Evolutionary conservation across 2,797 vertebrate genomes (phyloP).

Genomic region (Chlorospingus semifuscus): DNA sequence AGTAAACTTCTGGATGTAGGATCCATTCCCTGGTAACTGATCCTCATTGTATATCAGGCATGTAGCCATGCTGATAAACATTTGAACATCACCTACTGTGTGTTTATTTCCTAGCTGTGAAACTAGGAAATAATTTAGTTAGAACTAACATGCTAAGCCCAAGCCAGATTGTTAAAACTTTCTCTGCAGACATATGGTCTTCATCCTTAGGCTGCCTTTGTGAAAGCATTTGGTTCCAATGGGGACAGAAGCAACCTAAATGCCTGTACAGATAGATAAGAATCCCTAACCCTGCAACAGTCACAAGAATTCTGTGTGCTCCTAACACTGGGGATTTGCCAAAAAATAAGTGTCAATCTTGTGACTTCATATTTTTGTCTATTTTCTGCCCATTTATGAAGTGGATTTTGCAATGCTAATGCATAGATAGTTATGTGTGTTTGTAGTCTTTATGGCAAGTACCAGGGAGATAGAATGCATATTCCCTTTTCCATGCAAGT

Average conservation of each 20-base stretch:
- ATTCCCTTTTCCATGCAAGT: neutral
- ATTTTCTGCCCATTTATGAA: neutral
- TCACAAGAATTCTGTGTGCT: neutral
- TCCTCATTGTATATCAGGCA: neutral
- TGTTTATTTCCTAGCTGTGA: neutral
- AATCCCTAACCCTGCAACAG: neutral
- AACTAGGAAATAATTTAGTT: neutral
- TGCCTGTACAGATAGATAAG: neutral
- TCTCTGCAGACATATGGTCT: neutral
- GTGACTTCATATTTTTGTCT: neutral
- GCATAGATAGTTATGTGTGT: neutral
- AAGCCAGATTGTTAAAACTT: conserved; percentile 1
- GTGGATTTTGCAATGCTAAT: neutral
- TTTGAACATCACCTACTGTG: neutral
- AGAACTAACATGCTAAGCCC: neutral
- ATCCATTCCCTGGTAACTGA: neutral
- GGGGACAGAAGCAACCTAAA: neutral
- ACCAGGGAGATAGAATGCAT: neutral
- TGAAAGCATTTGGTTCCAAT: neutral
- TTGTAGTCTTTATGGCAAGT: neutral
- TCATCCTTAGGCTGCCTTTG: conserved; percentile 13
- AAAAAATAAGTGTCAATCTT: neutral
- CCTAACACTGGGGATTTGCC: neutral
- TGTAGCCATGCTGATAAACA: neutral
- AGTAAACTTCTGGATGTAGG: neutral